Percentiles rank a stretch among this genome's conserved stretches.
phyloP scores from a whole-genome alignment of 2,113 vertebrate species.

The Mustela lutreola region DNA sequence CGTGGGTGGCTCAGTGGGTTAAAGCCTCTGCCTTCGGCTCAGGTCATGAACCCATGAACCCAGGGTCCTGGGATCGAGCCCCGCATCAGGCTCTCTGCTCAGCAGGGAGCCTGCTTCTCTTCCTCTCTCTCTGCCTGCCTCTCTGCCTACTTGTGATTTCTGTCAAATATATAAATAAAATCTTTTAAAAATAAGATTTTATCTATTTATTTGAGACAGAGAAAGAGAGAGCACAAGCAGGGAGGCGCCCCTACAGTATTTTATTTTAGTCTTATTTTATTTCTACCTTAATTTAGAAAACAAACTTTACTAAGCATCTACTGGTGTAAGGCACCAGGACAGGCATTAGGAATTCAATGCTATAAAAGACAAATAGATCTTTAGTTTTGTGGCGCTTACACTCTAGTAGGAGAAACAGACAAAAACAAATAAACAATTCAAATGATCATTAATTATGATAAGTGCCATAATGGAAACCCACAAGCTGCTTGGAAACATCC shows the following conservation, averaged over 20 bases:
- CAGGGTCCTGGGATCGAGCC: too few relatives aligned
- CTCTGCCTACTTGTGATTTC: too few relatives aligned
- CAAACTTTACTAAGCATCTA: neutral
- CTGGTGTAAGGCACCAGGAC: neutral
- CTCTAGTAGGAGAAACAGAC: neutral
- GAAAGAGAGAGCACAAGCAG: too few relatives aligned
- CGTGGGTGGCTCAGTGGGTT: too few relatives aligned
- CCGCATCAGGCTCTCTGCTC: too few relatives aligned
- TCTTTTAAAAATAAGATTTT: too few relatives aligned
- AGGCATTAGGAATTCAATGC: neutral
- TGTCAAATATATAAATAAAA: neutral
- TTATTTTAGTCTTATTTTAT: constrained; percentile 13
- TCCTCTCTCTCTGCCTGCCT: too few relatives aligned
- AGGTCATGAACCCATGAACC: too few relatives aligned
- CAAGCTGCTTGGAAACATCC: neutral
- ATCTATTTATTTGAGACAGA: neutral
- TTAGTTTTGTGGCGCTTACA: neutral
- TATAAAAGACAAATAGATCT: neutral
- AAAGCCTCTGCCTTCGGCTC: too few relatives aligned
- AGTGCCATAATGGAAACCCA: neutral
- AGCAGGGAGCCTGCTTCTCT: too few relatives aligned
- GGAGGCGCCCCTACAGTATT: neutral
- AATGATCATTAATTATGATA: neutral
- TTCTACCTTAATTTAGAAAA: constrained; percentile 46
- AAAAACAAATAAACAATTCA: constrained; percentile 2